phyloP scores from a whole-genome alignment of 64 coral and sea anemone genomes.

The Pocillopora damicornis region DNA sequence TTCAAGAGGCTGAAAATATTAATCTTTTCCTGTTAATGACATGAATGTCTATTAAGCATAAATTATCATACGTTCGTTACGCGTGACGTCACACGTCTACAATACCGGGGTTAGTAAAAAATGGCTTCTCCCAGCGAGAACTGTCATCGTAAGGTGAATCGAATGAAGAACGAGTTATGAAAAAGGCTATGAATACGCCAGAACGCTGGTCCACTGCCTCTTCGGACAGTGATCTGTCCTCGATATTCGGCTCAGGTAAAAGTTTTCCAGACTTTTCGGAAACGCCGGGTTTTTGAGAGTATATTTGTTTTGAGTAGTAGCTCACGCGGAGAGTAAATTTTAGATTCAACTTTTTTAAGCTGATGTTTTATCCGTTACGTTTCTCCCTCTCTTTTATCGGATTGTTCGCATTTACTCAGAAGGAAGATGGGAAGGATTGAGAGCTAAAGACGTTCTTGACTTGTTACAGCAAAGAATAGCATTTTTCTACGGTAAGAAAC shows the following conservation, averaged over 20 bases:
- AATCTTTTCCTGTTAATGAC: slow-evolving; percentile 34
- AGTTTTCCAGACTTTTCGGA: not conserved
- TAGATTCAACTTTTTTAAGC: slow-evolving; percentile 4
- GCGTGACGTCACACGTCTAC: slow-evolving; percentile 77
- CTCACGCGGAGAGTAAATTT: slow-evolving; percentile 12
- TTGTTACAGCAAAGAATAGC: slow-evolving; percentile 82
- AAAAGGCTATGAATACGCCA: slow-evolving; percentile 80
- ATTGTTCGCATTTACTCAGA: slow-evolving; percentile 60
- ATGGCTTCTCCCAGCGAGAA: slow-evolving; percentile 93
- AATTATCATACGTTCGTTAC: slow-evolving; percentile 75
- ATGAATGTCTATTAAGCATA: slow-evolving; percentile 26
- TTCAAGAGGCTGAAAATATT: not conserved
- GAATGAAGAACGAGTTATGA: slow-evolving; percentile 85
- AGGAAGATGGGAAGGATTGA: slow-evolving; percentile 60
- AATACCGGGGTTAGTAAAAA: slow-evolving; percentile 49
- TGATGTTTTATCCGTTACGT: slow-evolving; percentile 9
- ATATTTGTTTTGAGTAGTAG: slow-evolving; percentile 32
- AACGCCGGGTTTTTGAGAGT: slow-evolving; percentile 2
- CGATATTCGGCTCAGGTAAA: slow-evolving; percentile 82
- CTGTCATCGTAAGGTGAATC: slow-evolving; percentile 95
- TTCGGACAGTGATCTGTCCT: slow-evolving; percentile 97
- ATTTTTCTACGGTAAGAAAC: slow-evolving; percentile 82
- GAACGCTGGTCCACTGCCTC: slow-evolving; percentile 99
- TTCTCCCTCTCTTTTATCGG: slow-evolving; percentile 14
- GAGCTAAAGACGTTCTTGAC: slow-evolving; percentile 89